Base-by-base conservation (phyloP, 1,140 invertebrate genomes). In the Anoplolepis gracilipes region DNA sequence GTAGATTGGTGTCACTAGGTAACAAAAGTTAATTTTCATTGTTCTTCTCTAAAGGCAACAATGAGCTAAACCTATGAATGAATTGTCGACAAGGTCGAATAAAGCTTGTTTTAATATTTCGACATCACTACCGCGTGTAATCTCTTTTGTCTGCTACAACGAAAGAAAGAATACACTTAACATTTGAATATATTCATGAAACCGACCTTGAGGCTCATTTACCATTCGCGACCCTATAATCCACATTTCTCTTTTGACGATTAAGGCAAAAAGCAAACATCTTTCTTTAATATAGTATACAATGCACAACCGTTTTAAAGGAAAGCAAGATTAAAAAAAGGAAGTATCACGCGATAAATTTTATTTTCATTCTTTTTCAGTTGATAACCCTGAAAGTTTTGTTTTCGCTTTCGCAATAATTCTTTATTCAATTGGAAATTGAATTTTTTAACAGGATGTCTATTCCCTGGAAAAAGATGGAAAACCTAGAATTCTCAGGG, bases 31-130 rank as follows among this genome's bases (percentile, higher is more conserved):
- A 53, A 70, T 69, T 86, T 72, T 22, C 77, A 62, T 86, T 62
- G 39, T 61, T 73, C 72, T n/a, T 77, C 49, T 25, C 8, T 42
- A 13, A 46, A 59, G 36, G 7, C 25, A 36, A 8, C 46, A 77
- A 53, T 49, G 69, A 77, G 33, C 62, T 73, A 59, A 82, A 72
- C 69, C 39, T 33, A 42, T 61, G 69, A 64, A 81, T 79, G 69
- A 78, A 90, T 70, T 19, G 57, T 75, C 57, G 73, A 76, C 73
- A 79, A 81, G 62, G 73, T 62, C 55, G 62, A 72, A 39, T 78
- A 59, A 39, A 53, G 85, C 22, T 62, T 76, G 81, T 82, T 82
- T 89, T 67, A 85, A 87, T 84, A 87, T 76, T 87, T 89, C 88
- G 75, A 84, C 59, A 76, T 87, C 46, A 76, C 84, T 62, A 22